Evolutionary conservation across 2,797 vertebrate genomes (phyloP).

Genomic region (Pangasius macronema): DNA sequence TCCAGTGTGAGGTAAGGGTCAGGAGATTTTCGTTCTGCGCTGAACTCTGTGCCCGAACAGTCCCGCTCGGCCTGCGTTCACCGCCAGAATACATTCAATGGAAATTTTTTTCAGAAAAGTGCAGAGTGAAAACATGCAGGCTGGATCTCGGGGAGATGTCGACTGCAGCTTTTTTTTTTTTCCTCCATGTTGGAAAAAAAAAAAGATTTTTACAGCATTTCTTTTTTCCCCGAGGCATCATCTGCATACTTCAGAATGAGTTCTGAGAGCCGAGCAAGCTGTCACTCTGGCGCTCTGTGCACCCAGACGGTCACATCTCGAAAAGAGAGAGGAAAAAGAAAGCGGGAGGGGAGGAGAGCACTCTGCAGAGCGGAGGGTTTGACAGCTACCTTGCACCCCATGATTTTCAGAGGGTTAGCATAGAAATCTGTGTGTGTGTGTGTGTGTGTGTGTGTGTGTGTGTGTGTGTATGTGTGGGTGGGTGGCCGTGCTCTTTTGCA

Average conservation of each 20-base stretch:
- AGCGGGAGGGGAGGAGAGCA: not conserved
- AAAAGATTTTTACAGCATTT: slow-evolving; percentile 26
- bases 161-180: not conserved
- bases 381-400: slow-evolving; percentile 39
- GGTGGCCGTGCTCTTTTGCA: slow-evolving; percentile 31
- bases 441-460: not conserved
- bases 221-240: not conserved
- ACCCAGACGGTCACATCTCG: slow-evolving; percentile 8
- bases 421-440: not conserved
- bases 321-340: not conserved
- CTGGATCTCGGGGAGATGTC: not conserved
- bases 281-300: slow-evolving; percentile 17
- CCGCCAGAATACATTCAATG: not conserved
- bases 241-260: not conserved
- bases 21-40: slow-evolving; percentile 2
- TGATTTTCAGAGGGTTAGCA: slow-evolving; percentile 31
- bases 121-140: not conserved
- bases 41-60: not conserved
- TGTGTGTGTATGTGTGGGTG: slow-evolving; percentile 27
- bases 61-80: not conserved
- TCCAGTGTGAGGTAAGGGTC: slow-evolving; percentile 28
- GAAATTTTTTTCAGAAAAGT: not conserved
- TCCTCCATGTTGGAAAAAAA: no score
- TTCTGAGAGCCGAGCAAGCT: slow-evolving; percentile 29
- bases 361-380: slow-evolving; percentile 19